These are phyloP conservation scores for Mastacembelus armatus DNA, from an alignment of 2,797 vertebrate genomes.

Conservation along the genomic window DNA sequence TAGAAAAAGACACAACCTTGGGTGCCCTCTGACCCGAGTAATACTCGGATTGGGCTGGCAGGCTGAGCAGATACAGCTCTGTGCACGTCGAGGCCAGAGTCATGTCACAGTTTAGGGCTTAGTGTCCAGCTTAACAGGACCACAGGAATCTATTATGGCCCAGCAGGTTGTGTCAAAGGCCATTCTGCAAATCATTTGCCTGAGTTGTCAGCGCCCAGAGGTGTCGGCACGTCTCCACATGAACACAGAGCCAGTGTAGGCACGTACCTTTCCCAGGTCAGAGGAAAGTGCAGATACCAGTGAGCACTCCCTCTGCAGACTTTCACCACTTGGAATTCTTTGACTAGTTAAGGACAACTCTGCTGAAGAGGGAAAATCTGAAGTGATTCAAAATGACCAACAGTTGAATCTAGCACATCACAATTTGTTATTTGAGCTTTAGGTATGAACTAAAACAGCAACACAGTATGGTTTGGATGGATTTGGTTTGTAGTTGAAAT, in stretches of 20 bases:
- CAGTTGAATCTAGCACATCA: too few species aligned
- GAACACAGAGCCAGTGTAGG: conserved; percentile 66
- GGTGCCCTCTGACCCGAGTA: conserved; percentile 46
- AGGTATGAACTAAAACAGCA: neutral
- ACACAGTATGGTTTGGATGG: neutral
- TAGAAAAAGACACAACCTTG: conserved; percentile 24
- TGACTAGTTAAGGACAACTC: conserved; percentile 20
- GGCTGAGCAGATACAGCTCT: conserved; percentile 43
- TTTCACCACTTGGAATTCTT: conserved; percentile 39
- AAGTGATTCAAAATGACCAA: too few species aligned
- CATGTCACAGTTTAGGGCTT: conserved; percentile 64
- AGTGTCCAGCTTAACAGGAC: conserved; percentile 67
- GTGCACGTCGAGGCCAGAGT: conserved; percentile 50
- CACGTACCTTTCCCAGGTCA: conserved; percentile 69
- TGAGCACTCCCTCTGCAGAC: conserved; percentile 44
- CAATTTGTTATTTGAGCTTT: too few species aligned
- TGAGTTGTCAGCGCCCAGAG: conserved; percentile 63
- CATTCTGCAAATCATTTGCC: conserved; percentile 71
- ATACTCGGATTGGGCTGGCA: conserved; percentile 47
- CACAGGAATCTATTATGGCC: conserved; percentile 73
- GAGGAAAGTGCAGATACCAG: conserved; percentile 70
- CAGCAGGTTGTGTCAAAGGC: conserved; percentile 71
- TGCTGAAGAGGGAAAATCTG: conserved; percentile 13
- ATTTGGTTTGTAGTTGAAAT: neutral
- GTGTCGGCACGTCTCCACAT: conserved; percentile 71